A percentile compares a stretch with the other conserved stretches of the same genome.
These are phyloP conservation scores for Mobula birostris DNA, from an alignment of 2,113 vertebrate species.

Conservation along the genomic window DNA sequence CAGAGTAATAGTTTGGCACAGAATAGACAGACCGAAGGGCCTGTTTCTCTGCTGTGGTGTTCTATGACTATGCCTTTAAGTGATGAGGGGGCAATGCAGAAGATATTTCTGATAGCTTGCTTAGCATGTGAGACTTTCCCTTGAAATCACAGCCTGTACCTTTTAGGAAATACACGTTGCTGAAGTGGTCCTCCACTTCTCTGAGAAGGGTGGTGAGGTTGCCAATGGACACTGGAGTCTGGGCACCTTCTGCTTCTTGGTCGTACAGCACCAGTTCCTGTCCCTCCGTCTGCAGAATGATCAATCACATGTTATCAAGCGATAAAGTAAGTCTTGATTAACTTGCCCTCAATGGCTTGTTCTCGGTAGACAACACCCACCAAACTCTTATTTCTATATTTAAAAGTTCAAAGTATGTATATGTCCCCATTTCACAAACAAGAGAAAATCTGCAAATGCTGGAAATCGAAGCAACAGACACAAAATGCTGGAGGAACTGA, in stretches of 20 bases:
- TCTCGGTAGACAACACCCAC: too few species aligned
- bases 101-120: not conserved
- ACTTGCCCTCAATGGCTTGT: too few species aligned
- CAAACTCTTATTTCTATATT: too few species aligned
- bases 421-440: too few species aligned
- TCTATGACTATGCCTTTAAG: too few species aligned
- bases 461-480: too few species aligned
- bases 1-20: too few species aligned
- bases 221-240: constrained; percentile 13
- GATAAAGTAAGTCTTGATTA: not conserved
- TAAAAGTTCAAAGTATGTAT: too few species aligned
- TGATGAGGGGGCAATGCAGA: not conserved
- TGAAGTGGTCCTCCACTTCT: constrained; percentile 41
- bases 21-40: too few species aligned
- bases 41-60: too few species aligned
- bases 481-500: too few species aligned
- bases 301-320: not conserved
- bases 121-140: not conserved
- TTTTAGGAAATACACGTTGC: constrained; percentile 40
- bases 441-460: too few species aligned
- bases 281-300: not conserved
- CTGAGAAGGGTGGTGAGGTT: constrained; percentile 38
- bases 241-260: constrained; percentile 38
- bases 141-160: constrained; percentile 18
- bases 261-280: constrained; percentile 42